Percentiles rank a stretch among this genome's conserved stretches.
Conservation (phyloP, 2,113 vertebrate genomes). For the Nothocercus nigrocapillus region DNA sequence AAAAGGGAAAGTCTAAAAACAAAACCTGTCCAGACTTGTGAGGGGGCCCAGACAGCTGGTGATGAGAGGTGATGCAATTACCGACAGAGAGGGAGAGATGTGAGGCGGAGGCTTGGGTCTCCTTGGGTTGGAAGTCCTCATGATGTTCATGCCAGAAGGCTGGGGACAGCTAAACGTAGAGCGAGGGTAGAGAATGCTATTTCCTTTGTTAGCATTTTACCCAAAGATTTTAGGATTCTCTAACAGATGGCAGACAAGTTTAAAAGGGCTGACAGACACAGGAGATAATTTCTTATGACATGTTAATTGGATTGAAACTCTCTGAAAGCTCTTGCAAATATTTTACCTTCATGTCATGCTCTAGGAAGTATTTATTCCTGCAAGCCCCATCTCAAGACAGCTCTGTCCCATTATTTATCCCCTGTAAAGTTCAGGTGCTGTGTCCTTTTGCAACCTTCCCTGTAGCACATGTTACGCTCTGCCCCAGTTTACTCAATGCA, state of each 20-base stretch:
- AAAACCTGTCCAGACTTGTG: not conserved
- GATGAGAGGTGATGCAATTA: not conserved
- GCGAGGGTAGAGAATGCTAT: not conserved
- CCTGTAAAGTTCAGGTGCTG: slow-evolving; percentile 25
- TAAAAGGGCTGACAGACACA: slow-evolving; percentile 39
- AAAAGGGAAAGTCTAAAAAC: not conserved
- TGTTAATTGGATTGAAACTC: slow-evolving; percentile 42
- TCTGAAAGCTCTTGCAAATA: slow-evolving; percentile 30
- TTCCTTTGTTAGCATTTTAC: slow-evolving; percentile 6
- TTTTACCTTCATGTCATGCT: slow-evolving; percentile 43
- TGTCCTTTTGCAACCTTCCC: slow-evolving; percentile 6
- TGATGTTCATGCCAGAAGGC: not conserved
- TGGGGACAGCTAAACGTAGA: not conserved
- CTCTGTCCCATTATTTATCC: slow-evolving; percentile 40
- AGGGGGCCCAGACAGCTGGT: not conserved
- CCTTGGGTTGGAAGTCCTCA: not conserved
- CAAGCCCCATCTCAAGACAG: slow-evolving; percentile 5
- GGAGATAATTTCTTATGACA: slow-evolving; percentile 47
- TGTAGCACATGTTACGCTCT: not conserved
- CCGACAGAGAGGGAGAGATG: not conserved
- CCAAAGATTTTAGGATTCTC: slow-evolving; percentile 14
- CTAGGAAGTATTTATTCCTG: slow-evolving; percentile 46
- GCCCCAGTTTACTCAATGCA: not conserved
- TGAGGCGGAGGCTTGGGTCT: not conserved
- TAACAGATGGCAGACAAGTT: slow-evolving; percentile 51